Evolutionary conservation across 2,888 invertebrate genomes (phyloP), one percentile per base, ranked within the genome.

Genomic region (Dryobotodes eremita): DNA sequence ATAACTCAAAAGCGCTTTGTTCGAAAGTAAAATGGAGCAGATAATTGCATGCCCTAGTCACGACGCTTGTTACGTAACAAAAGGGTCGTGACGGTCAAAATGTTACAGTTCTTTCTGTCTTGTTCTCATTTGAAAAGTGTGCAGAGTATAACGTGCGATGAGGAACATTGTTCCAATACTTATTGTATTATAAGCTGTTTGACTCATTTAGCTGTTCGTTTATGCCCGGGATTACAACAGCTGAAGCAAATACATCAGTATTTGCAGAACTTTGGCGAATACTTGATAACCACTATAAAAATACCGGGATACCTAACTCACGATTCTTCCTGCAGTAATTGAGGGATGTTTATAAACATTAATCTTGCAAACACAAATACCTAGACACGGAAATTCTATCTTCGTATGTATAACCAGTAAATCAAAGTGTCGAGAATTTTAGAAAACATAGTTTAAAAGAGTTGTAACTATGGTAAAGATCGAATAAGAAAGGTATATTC

Each of bases 331-430:
- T 23, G 36, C 53, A 11, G 17, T 36, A 26, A 55, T 36, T 20
- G 48, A 42, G 23, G 8, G 26, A 71, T 65, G 50, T 81, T 79
- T 81, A 81, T 50, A 71, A n/a, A 31, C 10, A 72, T 79, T 65
- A 59, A 72, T 79, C 64, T 72, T 11, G 31, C 53, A 31, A 42
- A n/a, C 20, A 80, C 42, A 72, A 31, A 79, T 71, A 78, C 20
- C 17, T 55, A 64, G 42, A 57, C 81, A 64, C 17, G 13, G 20
- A 72, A 64, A 26, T 75, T 48, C 10, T 71, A 17, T 26, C 11
- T 26, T 20, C 57, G 31, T 53, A 20, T 57, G 36, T 48, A 20
- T 42, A 70, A 68, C 15, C 2, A 62, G 62, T 78, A 79, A 70
- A 70, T 79, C 53, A 79, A 48, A 55, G 53, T 69, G 61, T 6